Evolutionary conservation across 2,797 vertebrate species (phyloP).

Genomic region (Alectoris magna): DNA sequence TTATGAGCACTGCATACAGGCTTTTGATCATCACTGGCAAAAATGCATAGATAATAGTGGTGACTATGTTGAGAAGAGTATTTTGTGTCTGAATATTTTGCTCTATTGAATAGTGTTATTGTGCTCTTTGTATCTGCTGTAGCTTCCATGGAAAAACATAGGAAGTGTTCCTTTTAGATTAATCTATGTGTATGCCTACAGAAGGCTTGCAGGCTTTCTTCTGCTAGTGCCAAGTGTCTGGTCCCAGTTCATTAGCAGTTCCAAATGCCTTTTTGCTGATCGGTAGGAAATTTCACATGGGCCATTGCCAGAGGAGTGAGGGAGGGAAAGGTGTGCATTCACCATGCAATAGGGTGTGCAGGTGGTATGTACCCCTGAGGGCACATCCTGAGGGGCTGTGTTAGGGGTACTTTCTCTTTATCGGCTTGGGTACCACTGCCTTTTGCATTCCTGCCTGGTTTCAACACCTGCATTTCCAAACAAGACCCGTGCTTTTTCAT

Average conservation of each 20-base stretch:
- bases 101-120: too few relatives aligned
- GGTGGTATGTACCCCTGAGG: neutral
- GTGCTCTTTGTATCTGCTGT: too few relatives aligned
- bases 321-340: neutral
- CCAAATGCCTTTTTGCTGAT: slow-evolving; percentile 58
- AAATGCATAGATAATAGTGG: too few relatives aligned
- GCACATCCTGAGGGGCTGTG: neutral
- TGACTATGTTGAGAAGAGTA: too few relatives aligned
- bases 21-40: too few relatives aligned
- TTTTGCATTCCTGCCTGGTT: slow-evolving; percentile 15
- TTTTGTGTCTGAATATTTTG: too few relatives aligned
- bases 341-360: neutral
- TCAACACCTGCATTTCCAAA: neutral
- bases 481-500: fast-evolving
- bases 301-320: neutral
- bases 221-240: neutral
- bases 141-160: too few relatives aligned
- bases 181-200: neutral
- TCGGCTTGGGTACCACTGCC: neutral
- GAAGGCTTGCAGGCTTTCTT: neutral
- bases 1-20: too few relatives aligned
- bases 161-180: too few relatives aligned
- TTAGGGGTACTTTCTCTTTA: neutral
- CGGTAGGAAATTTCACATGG: neutral
- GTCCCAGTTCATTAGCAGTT: slow-evolving; percentile 44